Conservation (phyloP, 2,113 vertebrate species). For the Hippocampus comes region DNA sequence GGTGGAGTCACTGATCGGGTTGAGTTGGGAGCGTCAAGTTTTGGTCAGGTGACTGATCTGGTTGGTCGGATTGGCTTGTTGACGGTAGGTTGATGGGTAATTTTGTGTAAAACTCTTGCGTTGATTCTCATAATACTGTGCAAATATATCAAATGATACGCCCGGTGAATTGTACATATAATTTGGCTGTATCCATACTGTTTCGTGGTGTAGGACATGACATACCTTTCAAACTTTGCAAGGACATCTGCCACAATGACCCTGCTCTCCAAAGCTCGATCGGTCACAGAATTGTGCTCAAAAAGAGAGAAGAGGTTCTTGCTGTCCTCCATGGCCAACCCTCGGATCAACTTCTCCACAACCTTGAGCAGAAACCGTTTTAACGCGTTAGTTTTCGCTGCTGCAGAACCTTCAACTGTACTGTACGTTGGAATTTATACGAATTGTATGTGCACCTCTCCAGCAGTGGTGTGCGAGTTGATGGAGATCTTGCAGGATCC, state of each 20-base stretch:
- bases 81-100: background rate
- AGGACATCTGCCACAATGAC: slow-evolving; percentile 92
- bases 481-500: slow-evolving; percentile 94
- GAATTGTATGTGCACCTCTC: slow-evolving; percentile 73
- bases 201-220: background rate
- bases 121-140: background rate
- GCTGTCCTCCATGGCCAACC: slow-evolving; percentile 96
- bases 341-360: slow-evolving; percentile 95
- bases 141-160: background rate
- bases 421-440: background rate
- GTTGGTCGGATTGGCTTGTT: background rate
- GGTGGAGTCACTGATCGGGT: background rate
- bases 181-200: background rate
- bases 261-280: slow-evolving; percentile 93
- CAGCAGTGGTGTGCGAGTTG: slow-evolving; percentile 89
- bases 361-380: slow-evolving; percentile 72
- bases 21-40: background rate
- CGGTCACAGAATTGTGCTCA: slow-evolving; percentile 84
- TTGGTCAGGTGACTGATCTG: background rate
- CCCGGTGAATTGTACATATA: background rate
- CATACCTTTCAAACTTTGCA: slow-evolving; percentile 93
- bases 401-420: background rate
- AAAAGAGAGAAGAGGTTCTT: slow-evolving; percentile 98
- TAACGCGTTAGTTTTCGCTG: background rate
- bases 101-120: too few relatives aligned